Conservation (phyloP, 2,113 vertebrate species). For the Taurulus bubalis region DNA sequence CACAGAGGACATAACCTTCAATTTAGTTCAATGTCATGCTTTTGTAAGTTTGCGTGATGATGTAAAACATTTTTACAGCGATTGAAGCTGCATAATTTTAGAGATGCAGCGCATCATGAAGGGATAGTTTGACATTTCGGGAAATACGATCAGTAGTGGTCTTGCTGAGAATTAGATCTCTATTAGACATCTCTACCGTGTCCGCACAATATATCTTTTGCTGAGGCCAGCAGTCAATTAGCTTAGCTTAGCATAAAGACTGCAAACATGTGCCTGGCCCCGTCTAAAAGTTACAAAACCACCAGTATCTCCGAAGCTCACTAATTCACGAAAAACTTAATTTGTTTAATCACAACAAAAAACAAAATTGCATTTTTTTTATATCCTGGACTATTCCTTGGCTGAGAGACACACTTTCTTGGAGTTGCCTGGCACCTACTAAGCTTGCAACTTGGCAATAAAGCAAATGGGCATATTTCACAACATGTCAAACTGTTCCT, state of each 20-base stretch:
- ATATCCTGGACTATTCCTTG: not conserved
- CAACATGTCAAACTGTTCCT: not conserved
- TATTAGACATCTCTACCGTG: not conserved
- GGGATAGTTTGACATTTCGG: not conserved
- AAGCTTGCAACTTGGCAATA: not conserved
- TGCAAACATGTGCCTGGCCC: not conserved
- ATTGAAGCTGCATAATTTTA: not conserved
- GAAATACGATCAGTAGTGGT: not conserved
- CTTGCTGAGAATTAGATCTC: not conserved
- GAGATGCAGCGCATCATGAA: not conserved
- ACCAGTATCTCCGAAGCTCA: not conserved
- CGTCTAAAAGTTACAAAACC: not conserved
- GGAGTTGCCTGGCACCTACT: slow-evolving; percentile 4
- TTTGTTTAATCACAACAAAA: not conserved
- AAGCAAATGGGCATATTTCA: not conserved
- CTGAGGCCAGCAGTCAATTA: not conserved
- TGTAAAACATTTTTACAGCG: slow-evolving; percentile 2
- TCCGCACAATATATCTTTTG: not conserved
- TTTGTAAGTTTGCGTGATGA: slow-evolving; percentile 28
- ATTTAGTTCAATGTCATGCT: slow-evolving; percentile 27
- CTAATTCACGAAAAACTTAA: not conserved
- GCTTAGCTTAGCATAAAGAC: slow-evolving; percentile 5
- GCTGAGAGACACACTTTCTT: not conserved
- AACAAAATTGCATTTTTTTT: not conserved
- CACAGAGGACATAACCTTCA: slow-evolving; percentile 57